Conservation (phyloP, 2,797 vertebrate genomes). For the Ataeniobius toweri region DNA sequence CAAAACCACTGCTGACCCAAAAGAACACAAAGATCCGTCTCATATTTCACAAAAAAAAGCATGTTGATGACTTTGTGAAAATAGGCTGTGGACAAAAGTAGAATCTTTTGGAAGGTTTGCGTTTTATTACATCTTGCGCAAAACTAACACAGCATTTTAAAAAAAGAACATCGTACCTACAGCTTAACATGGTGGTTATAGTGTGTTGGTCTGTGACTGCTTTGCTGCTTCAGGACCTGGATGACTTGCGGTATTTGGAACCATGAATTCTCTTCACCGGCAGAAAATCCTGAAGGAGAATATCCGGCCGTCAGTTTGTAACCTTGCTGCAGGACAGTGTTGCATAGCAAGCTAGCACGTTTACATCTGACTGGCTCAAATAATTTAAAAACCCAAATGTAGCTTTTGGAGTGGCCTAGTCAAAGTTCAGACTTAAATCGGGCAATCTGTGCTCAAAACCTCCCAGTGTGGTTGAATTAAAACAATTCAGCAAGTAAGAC, state of each 20-base stretch:
- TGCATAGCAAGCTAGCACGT: no score
- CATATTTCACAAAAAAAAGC: no score
- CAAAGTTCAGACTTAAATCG: not conserved
- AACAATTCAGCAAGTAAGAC: not conserved
- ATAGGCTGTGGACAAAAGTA: not conserved
- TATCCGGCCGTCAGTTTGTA: no score
- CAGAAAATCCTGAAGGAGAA: no score
- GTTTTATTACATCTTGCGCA: not conserved
- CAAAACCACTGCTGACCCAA: not conserved
- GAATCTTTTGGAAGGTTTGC: not conserved
- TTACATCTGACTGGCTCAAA: not conserved
- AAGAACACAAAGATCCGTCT: no score
- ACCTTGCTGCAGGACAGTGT: not conserved
- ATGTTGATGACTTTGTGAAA: not conserved
- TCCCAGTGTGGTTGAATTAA: not conserved
- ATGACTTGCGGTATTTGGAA: not conserved
- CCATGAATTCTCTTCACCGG: no score
- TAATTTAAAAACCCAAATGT: not conserved
- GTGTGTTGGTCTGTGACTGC: not conserved
- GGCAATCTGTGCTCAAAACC: not conserved
- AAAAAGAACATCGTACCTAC: not conserved
- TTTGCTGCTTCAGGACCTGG: not conserved
- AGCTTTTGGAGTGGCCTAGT: constrained; percentile 6
- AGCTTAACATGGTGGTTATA: not conserved
- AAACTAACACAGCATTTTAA: not conserved